phyloP scores from a whole-genome alignment of 2,888 invertebrate genomes.

The Oegoconia quadripuncta region DNA sequence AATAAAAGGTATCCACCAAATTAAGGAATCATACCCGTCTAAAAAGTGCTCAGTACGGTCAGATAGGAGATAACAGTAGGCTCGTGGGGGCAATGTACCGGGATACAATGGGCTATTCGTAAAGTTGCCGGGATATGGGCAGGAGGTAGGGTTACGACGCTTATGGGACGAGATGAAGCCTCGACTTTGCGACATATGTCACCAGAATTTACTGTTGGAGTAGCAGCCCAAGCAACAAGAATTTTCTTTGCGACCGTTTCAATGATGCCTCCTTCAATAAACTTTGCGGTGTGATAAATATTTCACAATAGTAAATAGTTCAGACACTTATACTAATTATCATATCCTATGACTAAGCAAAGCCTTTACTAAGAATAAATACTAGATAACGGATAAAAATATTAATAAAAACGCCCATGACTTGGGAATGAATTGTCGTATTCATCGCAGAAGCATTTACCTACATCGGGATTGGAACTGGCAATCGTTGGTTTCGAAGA shows the following conservation, averaged over 20 bases:
- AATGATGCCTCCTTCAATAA: too few species aligned
- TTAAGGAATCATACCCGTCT: slow-evolving; percentile 28
- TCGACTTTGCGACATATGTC: slow-evolving; percentile 20
- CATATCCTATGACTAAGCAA: too few species aligned
- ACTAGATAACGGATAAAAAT: too few species aligned
- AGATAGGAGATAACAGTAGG: slow-evolving; percentile 32
- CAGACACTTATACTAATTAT: too few species aligned
- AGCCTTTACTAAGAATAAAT: too few species aligned
- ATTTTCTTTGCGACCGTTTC: background rate
- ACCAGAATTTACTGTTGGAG: background rate
- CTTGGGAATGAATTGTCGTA: too few species aligned
- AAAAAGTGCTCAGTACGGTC: slow-evolving; percentile 20
- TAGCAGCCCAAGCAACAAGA: background rate
- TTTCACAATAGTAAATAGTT: too few species aligned
- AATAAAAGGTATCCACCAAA: slow-evolving; percentile 22
- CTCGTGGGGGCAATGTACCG: slow-evolving; percentile 49
- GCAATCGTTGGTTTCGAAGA: too few species aligned
- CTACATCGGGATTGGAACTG: too few species aligned
- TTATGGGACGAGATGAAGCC: slow-evolving; percentile 34
- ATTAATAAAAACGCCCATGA: too few species aligned
- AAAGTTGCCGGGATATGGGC: slow-evolving; percentile 40
- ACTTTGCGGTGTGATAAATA: too few species aligned
- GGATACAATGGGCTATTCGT: slow-evolving; percentile 49
- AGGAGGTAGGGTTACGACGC: slow-evolving; percentile 32
- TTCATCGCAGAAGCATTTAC: too few species aligned